Conservation (phyloP, 2,797 vertebrate genomes). For the Euphonia xanthogaster region DNA sequence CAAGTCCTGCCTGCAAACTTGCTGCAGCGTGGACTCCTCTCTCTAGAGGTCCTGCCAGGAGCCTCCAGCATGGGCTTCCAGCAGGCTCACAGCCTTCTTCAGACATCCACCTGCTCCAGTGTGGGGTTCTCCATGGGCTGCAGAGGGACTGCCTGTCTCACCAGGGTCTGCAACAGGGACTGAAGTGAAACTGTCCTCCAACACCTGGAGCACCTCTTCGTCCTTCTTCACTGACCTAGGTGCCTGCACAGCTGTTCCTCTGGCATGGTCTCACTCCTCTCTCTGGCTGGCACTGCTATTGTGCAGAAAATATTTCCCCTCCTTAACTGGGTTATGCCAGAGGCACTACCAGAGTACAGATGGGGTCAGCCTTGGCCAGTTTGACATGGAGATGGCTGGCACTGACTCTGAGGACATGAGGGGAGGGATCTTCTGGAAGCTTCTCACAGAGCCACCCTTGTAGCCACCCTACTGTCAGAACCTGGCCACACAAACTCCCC, state of each 20-base stretch:
- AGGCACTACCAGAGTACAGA: fast-evolving
- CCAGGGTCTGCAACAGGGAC: neutral
- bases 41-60: neutral
- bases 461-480: fast-evolving
- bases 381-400: neutral
- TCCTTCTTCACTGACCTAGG: neutral
- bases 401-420: too few relatives aligned
- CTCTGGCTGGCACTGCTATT: fast-evolving
- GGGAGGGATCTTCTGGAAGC: neutral
- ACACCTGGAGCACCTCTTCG: neutral
- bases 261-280: neutral
- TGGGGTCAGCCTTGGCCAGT: neutral
- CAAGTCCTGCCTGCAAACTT: neutral
- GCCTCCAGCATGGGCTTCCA: neutral
- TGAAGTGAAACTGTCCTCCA: neutral
- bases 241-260: fast-evolving
- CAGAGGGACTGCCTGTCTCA: neutral
- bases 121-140: neutral
- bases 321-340: neutral
- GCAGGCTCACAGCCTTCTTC: neutral
- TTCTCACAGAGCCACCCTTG: neutral
- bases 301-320: neutral
- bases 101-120: neutral
- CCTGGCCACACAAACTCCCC: neutral
- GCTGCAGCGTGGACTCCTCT: neutral